phyloP scores from a whole-genome alignment of 2,797 vertebrate species.

The Lutjanus argentimaculatus region DNA sequence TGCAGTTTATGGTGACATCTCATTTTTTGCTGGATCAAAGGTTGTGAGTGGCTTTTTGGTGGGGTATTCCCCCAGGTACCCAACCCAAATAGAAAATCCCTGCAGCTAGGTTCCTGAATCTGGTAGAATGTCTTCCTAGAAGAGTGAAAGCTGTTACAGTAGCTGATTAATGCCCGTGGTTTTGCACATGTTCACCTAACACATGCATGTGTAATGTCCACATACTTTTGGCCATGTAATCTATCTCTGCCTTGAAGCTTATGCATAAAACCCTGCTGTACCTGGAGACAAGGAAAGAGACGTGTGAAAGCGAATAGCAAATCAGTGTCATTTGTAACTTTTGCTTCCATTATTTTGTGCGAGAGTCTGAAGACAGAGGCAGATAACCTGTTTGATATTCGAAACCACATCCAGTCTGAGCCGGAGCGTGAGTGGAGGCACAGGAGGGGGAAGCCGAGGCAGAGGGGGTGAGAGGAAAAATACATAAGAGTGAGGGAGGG shows the following conservation, averaged over 20 bases:
- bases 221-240: not conserved
- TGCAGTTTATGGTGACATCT: too few species aligned
- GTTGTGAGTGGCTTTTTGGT: too few species aligned
- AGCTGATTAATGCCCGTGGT: not conserved
- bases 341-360: constrained; percentile 53
- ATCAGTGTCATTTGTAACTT: constrained; percentile 65
- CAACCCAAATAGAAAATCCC: too few species aligned
- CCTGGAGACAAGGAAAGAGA: constrained; percentile 5
- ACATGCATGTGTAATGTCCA: not conserved
- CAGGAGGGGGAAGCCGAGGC: constrained; percentile 34
- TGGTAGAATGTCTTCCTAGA: not conserved
- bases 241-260: not conserved
- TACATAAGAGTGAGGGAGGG: constrained; percentile 20
- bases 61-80: too few species aligned
- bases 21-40: too few species aligned
- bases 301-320: constrained; percentile 44
- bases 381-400: constrained; percentile 74
- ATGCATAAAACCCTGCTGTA: not conserved
- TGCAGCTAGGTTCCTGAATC: not conserved
- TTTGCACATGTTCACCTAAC: constrained; percentile 4
- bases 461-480: constrained; percentile 19
- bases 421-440: constrained; percentile 38
- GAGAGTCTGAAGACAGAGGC: constrained; percentile 41
- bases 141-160: not conserved
- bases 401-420: constrained; percentile 55